Base-by-base conservation (phyloP, 2,113 vertebrate species). In the Cochlearius cochlearius region DNA sequence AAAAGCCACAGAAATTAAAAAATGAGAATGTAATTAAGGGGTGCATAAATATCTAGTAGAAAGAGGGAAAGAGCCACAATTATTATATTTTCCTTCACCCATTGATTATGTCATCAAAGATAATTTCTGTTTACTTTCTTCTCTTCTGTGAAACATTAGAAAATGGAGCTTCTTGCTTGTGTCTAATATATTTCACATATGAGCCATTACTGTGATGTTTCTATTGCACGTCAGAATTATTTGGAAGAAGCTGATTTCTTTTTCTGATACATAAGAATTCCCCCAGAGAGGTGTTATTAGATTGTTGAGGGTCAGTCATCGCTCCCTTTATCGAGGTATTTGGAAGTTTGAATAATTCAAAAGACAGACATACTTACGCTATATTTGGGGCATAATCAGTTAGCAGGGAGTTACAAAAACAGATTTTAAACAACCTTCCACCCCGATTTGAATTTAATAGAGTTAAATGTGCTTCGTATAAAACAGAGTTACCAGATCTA, bases 101-200 rank as follows among this genome's bases (percentile, higher is more conserved):
- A 59, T 27, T 95, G 89, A 95, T 97, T 95, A 91, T 74, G 58
- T 72, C 74, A 96, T 97, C 89, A 92, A 96, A 96, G 86, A 95
- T 82, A 92, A 96, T 92, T 95, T 98, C 88, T 97, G 74, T 95
- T 96, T 97, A 86, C 91, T 96, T 95, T 90, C 67, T 75, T 93
- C 27, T 29, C 85, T 92, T 92, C 91, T 96, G 83, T 76, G 45
- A 92, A 97, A 91, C 77, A 86, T 80, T 90, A 60, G 38, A 93
- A 95, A 97, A 94, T 79, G 52, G 74, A 94, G 43, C 49, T 91
- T 86, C 80, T 71, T 86, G 49, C 86, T 86, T 62, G 36, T 56
- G 32, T 86, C 72, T 90, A 39, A 91, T 84, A 41, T 55, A 56
- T 95, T 91, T 96, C 62, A 67, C 56, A 10, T 79, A 79, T 39